Evolutionary conservation across 2,797 vertebrate genomes (phyloP), one percentile per base, ranked within the genome.

Genomic region (Corythornis leucogaster): DNA sequence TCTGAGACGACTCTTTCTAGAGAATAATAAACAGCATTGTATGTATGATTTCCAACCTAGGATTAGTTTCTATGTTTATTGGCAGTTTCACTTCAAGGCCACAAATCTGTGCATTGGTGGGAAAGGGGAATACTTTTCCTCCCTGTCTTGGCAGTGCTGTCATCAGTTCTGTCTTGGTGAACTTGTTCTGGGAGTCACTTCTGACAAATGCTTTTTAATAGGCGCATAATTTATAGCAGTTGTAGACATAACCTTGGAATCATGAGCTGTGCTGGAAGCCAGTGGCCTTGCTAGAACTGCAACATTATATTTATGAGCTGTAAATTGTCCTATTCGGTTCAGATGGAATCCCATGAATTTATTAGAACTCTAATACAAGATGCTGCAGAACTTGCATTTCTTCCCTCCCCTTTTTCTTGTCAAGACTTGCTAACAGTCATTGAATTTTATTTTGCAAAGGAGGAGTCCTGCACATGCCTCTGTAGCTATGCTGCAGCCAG

Each of bases 1-100:
- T 67, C 38, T 38, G 51, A 83, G 38, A 30, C 80, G 45, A 28
- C 28, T 61, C 81, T 95, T 93, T 93, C 93, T 89, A 91, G 77
- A 87, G 69, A 95, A 73, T 87, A 87, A 76, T 83, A 69, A 86
- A 30, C 9, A 76, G 15, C 2, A 3, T 57, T 71, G 58, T 87
- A 33, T 64, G 54, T 85, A 64, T 83, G 45, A 31, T 81, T 93
- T 96, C 82, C 64, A 91, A 30, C 25, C 18, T 38, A 61, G 48
- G 73, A 82, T 85, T 59, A 89, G 70, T 85, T 61, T 78, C 31
- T 80, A 40, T 2, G 3, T 68, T 87, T 62, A 40, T 92, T 95
- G 91, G 76, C 87, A 78, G 67, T 93, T 93, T 80, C 8, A 15
- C 19, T 80, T 86, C 69, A 31, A 87, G 71, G 73, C 80, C 50